Percentiles rank a stretch among this genome's conserved stretches.
phyloP scores from a whole-genome alignment of 2,888 invertebrate species.

The Chouioia cunea region DNA sequence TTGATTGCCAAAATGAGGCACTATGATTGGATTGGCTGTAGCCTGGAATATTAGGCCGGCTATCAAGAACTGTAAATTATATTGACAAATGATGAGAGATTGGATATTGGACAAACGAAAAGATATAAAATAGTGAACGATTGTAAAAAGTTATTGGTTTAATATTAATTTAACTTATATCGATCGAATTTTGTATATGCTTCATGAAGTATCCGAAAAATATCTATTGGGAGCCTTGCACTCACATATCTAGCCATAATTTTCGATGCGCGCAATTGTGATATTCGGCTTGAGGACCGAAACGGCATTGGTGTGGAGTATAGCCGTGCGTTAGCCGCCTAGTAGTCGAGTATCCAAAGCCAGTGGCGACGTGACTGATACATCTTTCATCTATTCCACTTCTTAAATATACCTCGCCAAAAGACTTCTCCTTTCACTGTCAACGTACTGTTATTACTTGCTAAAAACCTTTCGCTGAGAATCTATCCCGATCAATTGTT shows the following conservation, averaged over 20 bases:
- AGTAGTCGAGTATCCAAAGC: background rate
- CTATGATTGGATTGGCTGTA: constrained; percentile 56
- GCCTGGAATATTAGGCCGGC: constrained; percentile 57
- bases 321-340: background rate
- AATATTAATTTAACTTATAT: no score
- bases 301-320: background rate
- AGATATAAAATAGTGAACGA: no score
- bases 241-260: constrained; percentile 61
- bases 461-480: constrained; percentile 47
- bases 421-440: constrained; percentile 64
- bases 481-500: constrained; percentile 53
- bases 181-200: no score
- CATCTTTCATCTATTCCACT: constrained; percentile 62
- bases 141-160: no score
- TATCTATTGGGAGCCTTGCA: constrained; percentile 41
- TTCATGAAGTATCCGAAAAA: no score
- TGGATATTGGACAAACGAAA: no score
- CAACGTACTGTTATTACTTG: constrained; percentile 56
- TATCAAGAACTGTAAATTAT: constrained; percentile 52
- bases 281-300: background rate
- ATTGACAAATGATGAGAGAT: no score
- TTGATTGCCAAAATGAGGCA: constrained; percentile 54
- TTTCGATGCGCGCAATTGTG: background rate
- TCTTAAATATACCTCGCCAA: constrained; percentile 63
- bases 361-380: constrained; percentile 59